A percentile compares a stretch with the other conserved stretches of the same genome.
Evolutionary conservation across 2,113 vertebrate species (phyloP).

Genomic region (Pelvicachromis taeniatus): DNA sequence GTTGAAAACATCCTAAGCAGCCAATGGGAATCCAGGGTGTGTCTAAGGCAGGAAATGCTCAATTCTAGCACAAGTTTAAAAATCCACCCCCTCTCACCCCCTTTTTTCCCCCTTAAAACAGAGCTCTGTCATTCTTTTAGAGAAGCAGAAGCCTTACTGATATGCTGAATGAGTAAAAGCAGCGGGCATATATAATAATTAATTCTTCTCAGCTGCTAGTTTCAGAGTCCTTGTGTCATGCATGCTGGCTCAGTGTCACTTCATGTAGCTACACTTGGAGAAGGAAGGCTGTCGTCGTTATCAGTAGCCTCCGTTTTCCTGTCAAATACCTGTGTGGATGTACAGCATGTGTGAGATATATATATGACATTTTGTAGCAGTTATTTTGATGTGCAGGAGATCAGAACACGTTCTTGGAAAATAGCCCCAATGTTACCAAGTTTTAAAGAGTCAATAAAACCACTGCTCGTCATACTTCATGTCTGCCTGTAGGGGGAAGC

Average conservation of each 20-base stretch:
- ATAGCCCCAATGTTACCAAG: background rate
- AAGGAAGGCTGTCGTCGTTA: background rate
- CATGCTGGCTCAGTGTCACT: background rate
- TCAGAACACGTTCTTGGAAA: accelerated
- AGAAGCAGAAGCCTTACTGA: background rate
- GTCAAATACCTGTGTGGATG: background rate
- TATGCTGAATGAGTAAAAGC: background rate
- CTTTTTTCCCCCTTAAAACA: background rate
- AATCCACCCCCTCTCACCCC: accelerated
- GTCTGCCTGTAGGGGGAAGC: background rate
- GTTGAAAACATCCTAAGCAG: constrained; percentile 22
- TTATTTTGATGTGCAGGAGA: background rate
- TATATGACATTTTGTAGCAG: background rate
- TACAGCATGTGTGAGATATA: background rate
- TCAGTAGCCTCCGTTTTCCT: background rate
- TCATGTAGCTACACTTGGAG: background rate
- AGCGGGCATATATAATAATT: background rate
- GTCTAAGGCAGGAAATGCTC: constrained; percentile 16
- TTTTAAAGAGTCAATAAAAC: background rate
- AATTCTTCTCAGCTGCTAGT: background rate
- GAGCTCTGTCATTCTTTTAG: background rate
- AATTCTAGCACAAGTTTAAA: background rate
- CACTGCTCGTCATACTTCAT: background rate
- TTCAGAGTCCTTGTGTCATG: background rate
- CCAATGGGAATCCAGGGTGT: background rate